These are phyloP conservation scores for Caenorhabditis inopinata DNA, from an alignment of 1,140 invertebrate species.

Conservation along the genomic window DNA sequence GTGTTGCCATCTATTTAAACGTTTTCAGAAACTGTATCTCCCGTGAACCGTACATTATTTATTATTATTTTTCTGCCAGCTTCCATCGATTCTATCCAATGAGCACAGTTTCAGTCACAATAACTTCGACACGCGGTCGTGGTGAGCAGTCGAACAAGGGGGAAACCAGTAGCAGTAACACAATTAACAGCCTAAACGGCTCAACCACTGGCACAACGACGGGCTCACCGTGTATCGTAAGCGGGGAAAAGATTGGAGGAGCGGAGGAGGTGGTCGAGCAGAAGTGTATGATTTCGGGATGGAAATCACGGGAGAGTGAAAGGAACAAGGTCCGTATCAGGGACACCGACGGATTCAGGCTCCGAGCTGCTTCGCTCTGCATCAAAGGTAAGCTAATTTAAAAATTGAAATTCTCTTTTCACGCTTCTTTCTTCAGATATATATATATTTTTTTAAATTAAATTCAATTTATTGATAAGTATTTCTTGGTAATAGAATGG, in stretches of 20 bases:
- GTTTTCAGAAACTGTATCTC: too few relatives aligned
- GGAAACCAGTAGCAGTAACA: background rate
- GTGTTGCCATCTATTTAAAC: too few relatives aligned
- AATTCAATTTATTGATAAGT: too few relatives aligned
- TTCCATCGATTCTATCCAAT: background rate
- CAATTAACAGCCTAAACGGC: background rate
- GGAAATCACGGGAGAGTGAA: conserved; percentile 28
- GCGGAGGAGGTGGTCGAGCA: background rate
- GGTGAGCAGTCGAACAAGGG: background rate
- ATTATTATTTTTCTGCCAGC: background rate
- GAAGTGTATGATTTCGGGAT: background rate
- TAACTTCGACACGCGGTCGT: background rate
- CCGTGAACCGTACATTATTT: background rate
- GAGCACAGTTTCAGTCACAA: background rate
- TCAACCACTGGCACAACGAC: background rate
- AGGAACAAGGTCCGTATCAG: background rate
- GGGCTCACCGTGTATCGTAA: background rate
- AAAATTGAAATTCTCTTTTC: too few relatives aligned
- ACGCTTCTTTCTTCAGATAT: too few relatives aligned
- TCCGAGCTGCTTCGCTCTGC: conserved; percentile 36
- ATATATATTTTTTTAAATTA: too few relatives aligned
- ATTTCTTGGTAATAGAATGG: too few relatives aligned
- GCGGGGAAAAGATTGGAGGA: background rate
- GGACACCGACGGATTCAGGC: conserved; percentile 33
- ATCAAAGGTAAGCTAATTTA: too few relatives aligned